Percentiles rank a stretch among this genome's conserved stretches.
Conservation (phyloP, 2,888 invertebrate genomes). For the Hedya salicella region DNA sequence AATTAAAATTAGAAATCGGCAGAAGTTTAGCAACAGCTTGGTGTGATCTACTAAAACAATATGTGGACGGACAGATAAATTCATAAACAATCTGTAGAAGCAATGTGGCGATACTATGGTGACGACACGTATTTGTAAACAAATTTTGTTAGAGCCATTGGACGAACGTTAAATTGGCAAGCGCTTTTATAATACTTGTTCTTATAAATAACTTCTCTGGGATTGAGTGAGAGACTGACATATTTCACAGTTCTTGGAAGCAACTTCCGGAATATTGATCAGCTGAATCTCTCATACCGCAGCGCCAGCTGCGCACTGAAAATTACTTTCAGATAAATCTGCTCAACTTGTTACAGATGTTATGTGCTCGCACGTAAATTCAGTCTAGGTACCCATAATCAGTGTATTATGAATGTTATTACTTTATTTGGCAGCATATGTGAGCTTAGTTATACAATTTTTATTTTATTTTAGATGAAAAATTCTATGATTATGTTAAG, state of each 20-base stretch:
- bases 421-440: no score
- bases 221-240: conserved; percentile 80
- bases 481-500: no score
- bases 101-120: no score
- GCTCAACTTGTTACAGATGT: conserved; percentile 42
- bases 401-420: background rate
- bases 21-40: no score
- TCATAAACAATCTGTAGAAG: no score
- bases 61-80: no score
- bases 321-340: conserved; percentile 83
- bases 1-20: no score
- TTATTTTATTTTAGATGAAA: no score
- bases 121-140: conserved; percentile 11
- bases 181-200: conserved; percentile 33
- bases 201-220: conserved; percentile 44
- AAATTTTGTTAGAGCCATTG: conserved; percentile 11
- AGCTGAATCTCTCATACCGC: conserved; percentile 80
- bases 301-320: conserved; percentile 81
- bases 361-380: conserved; percentile 23
- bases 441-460: no score
- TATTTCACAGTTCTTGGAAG: conserved; percentile 78
- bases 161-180: conserved; percentile 32
- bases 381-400: conserved; percentile 5
- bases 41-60: no score
- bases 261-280: conserved; percentile 82